Conservation (phyloP, 2,113 vertebrate species). For the Scartelaos histophorus region DNA sequence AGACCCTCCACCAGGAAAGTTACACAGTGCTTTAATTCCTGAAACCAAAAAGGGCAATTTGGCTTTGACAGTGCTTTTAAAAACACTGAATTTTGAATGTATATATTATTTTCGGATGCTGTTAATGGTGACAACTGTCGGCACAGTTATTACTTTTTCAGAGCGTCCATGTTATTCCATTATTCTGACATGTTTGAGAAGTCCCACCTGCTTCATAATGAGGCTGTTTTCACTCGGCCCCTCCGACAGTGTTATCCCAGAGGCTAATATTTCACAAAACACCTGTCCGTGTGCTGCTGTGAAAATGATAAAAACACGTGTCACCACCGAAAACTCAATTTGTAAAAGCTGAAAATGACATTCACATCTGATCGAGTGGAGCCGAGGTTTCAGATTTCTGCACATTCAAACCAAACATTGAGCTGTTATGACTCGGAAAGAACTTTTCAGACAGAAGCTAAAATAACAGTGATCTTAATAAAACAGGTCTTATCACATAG, state of each 20-base stretch:
- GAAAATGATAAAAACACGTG: slow-evolving; percentile 1
- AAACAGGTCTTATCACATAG: neutral
- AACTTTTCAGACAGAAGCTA: neutral
- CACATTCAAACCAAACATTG: neutral
- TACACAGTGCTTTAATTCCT: no score
- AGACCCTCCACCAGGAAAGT: no score
- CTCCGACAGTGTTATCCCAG: neutral
- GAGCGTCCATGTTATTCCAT: neutral
- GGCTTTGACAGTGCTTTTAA: no score
- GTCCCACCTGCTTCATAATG: neutral
- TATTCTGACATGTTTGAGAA: neutral
- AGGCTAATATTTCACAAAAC: slow-evolving; percentile 23
- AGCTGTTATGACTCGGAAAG: neutral
- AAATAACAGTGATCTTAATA: neutral
- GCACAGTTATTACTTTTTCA: neutral
- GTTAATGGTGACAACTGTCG: neutral
- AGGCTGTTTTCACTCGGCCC: neutral
- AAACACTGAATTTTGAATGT: neutral
- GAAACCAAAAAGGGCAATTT: no score
- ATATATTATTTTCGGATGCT: neutral
- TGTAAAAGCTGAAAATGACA: neutral
- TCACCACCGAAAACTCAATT: neutral
- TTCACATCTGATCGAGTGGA: neutral
- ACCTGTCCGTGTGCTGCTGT: slow-evolving; percentile 26
- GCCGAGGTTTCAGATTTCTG: neutral